phyloP scores from a whole-genome alignment of 2,113 vertebrate genomes.

The Gracilinanus agilis region DNA sequence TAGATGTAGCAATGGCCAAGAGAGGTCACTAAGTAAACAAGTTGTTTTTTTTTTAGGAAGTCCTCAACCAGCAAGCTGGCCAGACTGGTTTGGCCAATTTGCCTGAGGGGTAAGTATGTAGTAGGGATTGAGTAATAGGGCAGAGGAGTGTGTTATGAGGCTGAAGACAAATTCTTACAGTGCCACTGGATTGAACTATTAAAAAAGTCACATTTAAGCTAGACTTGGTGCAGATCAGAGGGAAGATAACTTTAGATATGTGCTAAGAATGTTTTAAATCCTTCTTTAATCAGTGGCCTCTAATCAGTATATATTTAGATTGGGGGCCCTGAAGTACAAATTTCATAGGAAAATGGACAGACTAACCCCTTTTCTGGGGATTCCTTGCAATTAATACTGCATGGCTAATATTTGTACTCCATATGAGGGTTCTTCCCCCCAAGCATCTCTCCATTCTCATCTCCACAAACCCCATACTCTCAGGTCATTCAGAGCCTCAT shows the following conservation, averaged over 20 bases:
- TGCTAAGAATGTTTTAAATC: constrained; percentile 36
- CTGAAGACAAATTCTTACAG: constrained; percentile 24
- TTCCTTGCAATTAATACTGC: background rate
- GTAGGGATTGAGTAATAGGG: constrained; percentile 30
- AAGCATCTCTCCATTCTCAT: background rate
- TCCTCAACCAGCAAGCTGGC: constrained; percentile 30
- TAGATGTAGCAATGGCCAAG: constrained; percentile 56
- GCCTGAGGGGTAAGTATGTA: constrained; percentile 2
- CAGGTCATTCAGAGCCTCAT: background rate
- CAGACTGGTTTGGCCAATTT: constrained; percentile 50
- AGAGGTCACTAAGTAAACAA: constrained; percentile 61
- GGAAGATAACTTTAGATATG: background rate
- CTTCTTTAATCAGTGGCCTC: constrained; percentile 25
- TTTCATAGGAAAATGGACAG: constrained; percentile 55
- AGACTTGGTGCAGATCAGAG: background rate
- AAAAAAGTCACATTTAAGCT: background rate
- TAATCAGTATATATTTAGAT: constrained; percentile 34
- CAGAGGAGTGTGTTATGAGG: constrained; percentile 15
- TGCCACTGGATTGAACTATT: background rate
- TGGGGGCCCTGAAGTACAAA: constrained; percentile 29
- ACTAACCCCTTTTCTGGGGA: background rate
- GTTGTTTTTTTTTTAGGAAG: constrained; percentile 55
- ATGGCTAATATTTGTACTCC: background rate
- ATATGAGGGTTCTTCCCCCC: background rate
- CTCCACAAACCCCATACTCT: background rate